These are phyloP conservation scores for Tanypteryx hageni DNA, from an alignment of 2,888 invertebrate genomes.

Conservation along the genomic window DNA sequence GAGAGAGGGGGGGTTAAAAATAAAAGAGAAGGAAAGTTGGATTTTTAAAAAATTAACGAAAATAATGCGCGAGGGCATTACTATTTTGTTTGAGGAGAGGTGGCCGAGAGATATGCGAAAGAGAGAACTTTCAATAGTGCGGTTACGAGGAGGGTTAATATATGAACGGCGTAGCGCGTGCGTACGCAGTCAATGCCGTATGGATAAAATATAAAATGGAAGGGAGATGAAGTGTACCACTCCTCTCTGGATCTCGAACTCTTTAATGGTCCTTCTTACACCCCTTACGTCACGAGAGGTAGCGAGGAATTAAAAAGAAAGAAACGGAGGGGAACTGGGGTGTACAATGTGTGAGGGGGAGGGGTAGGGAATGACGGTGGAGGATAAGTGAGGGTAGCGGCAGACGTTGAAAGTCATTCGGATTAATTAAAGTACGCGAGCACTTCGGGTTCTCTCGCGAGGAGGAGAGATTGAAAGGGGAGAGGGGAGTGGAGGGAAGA, in stretches of 20 bases:
- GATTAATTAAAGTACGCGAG: slow-evolving; percentile 24
- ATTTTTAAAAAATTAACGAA: too few species aligned
- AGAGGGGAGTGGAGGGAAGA: neutral
- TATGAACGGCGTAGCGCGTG: too few species aligned
- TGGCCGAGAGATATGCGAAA: too few species aligned
- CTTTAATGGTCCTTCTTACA: neutral
- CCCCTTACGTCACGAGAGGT: neutral
- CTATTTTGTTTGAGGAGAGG: too few species aligned
- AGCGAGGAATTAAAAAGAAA: neutral
- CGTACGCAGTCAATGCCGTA: too few species aligned
- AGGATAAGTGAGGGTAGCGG: neutral
- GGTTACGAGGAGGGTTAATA: too few species aligned
- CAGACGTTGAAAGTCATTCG: neutral
- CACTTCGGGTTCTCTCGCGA: neutral
- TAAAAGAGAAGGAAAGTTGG: too few species aligned
- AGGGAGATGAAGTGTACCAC: neutral
- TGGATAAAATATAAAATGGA: neutral
- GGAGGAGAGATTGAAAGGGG: neutral
- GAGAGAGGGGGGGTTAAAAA: too few species aligned
- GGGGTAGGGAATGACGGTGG: too few species aligned
- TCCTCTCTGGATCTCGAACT: neutral
- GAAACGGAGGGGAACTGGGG: neutral
- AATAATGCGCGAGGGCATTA: too few species aligned
- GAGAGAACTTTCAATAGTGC: too few species aligned
- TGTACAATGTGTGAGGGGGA: neutral